These are phyloP conservation scores for Aurelia sp. DNA, from an alignment of 30 jellyfish, hydroid and myxozoan species.

Conservation along the genomic window DNA sequence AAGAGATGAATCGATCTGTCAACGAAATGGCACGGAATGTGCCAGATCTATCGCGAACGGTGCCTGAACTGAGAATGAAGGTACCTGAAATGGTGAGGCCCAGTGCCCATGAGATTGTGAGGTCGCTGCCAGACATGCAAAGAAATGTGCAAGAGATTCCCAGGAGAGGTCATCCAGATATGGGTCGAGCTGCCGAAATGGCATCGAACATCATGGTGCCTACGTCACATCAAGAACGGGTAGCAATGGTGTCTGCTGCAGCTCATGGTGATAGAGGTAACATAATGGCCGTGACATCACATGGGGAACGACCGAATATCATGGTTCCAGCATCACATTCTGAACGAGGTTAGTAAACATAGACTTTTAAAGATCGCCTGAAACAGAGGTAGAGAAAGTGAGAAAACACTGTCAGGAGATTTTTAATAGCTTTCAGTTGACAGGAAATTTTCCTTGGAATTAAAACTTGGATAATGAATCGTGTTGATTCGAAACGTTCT, in stretches of 20 bases:
- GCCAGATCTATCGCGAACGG: neutral
- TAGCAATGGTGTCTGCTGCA: conserved; percentile 49
- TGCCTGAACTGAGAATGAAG: conserved; percentile 65
- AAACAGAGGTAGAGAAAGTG: too few species aligned
- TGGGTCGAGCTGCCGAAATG: conserved; percentile 49
- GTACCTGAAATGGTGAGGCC: conserved; percentile 55
- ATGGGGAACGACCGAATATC: conserved; percentile 51
- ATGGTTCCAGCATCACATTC: conserved; percentile 68
- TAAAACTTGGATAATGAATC: too few species aligned
- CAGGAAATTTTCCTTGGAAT: too few species aligned
- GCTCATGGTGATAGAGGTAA: conserved; percentile 62
- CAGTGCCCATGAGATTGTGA: conserved; percentile 27
- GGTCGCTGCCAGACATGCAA: conserved; percentile 44
- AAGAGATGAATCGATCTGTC: conserved; percentile 54
- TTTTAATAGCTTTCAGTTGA: too few species aligned
- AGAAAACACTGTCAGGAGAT: too few species aligned
- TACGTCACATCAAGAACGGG: conserved; percentile 49
- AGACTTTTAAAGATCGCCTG: too few species aligned
- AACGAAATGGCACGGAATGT: conserved; percentile 35
- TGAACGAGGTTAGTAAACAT: conserved; percentile 36
- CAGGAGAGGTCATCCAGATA: conserved; percentile 59
- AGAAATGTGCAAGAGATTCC: conserved; percentile 45
- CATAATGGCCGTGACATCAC: conserved; percentile 60
- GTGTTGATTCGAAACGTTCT: too few species aligned
- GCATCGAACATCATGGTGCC: conserved; percentile 68